These are phyloP conservation scores for Mamestra configurata DNA, from an alignment of 1,140 invertebrate genomes.

Conservation along the genomic window DNA sequence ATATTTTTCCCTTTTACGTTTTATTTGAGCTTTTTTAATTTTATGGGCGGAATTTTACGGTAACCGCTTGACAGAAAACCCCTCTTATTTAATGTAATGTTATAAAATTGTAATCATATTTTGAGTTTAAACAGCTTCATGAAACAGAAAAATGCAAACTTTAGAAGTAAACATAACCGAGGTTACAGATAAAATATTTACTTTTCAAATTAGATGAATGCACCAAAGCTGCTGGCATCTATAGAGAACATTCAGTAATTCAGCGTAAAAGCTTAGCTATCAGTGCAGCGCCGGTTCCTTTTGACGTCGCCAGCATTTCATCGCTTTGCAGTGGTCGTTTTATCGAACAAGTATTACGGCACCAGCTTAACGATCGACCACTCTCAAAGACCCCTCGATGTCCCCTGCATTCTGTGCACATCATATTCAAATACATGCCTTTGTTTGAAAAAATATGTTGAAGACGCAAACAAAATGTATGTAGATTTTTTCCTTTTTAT, in stretches of 20 bases:
- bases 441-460: conserved; percentile 29
- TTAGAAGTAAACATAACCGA: background rate
- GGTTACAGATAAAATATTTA: background rate
- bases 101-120: background rate
- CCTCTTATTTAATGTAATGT: background rate
- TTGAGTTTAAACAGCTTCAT: conserved; percentile 3
- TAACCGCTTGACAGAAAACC: background rate
- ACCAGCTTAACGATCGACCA: conserved; percentile 41
- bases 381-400: conserved; percentile 22
- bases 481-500: background rate
- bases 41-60: background rate
- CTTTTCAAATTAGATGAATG: conserved; percentile 25
- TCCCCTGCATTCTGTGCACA: background rate
- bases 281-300: conserved; percentile 41
- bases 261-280: conserved; percentile 38
- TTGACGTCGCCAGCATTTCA: conserved; percentile 46
- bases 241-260: conserved; percentile 37
- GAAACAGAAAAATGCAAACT: background rate
- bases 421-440: conserved; percentile 11
- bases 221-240: background rate
- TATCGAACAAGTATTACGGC: conserved; percentile 40
- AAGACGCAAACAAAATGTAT: conserved; percentile 17
- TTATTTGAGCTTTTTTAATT: conserved; percentile 30
- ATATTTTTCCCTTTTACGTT: conserved; percentile 31
- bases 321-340: conserved; percentile 45